Percentiles rank a stretch among this genome's conserved stretches.
Evolutionary conservation across 2,113 vertebrate genomes (phyloP).

Genomic region (Leptosomus discolor): DNA sequence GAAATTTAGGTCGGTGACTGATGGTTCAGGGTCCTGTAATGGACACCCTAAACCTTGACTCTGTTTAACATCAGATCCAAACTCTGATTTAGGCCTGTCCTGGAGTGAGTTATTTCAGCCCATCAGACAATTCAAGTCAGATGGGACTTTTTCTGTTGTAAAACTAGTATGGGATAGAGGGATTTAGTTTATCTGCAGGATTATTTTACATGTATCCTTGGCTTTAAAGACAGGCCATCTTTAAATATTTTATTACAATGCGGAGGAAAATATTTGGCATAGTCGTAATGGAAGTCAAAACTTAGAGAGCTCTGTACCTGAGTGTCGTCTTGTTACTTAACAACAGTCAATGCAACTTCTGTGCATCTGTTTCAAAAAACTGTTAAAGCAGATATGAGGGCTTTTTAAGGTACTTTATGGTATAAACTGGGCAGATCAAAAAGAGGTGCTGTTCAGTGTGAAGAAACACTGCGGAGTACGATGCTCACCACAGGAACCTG

Average conservation of each 20-base stretch:
- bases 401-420: neutral
- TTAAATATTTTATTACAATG: neutral
- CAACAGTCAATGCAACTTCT: neutral
- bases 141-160: neutral
- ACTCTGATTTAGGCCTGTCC: neutral
- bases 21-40: neutral
- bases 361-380: neutral
- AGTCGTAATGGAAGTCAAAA: neutral
- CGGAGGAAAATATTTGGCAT: neutral
- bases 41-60: neutral
- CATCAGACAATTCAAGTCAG: neutral
- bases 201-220: neutral
- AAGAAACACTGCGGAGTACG: neutral
- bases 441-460: neutral
- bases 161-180: neutral
- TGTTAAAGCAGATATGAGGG: neutral
- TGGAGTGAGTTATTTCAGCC: neutral
- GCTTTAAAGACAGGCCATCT: neutral
- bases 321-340: neutral
- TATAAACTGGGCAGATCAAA: neutral
- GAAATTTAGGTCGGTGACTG: neutral
- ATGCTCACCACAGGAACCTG: fast-evolving
- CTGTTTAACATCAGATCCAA: neutral
- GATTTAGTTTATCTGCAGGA: neutral
- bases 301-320: neutral